These are phyloP conservation scores for Pseudotriccus pelzelni DNA, from an alignment of 2,797 vertebrate species.

Conservation along the genomic window DNA sequence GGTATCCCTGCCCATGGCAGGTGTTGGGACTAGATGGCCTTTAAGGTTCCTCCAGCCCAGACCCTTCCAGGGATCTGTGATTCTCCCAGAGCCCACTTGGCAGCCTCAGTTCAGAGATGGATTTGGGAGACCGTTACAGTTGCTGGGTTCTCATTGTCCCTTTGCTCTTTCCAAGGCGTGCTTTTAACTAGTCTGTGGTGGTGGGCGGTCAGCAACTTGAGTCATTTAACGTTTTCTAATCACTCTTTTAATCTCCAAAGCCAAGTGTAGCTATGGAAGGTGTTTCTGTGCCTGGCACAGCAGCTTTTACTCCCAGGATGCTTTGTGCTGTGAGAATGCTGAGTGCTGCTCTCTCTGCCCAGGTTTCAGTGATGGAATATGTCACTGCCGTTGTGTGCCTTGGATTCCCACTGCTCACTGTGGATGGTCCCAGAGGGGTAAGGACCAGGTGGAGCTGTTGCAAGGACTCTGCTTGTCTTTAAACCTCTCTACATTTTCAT, in stretches of 20 bases:
- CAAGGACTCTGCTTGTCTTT: background rate
- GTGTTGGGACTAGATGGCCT: background rate
- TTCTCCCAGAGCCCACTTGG: background rate
- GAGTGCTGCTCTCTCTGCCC: background rate
- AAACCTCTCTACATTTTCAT: background rate
- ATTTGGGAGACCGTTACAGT: background rate
- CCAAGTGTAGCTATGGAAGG: background rate
- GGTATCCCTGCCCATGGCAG: background rate
- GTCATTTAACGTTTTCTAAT: background rate
- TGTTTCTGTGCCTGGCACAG: background rate
- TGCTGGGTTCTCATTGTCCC: background rate
- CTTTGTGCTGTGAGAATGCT: background rate
- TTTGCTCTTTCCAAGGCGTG: background rate
- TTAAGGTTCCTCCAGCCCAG: background rate
- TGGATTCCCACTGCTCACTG: constrained; percentile 91
- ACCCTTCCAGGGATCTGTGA: background rate
- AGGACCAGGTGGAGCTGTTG: constrained; percentile 11
- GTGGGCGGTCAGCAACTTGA: background rate
- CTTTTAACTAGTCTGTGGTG: background rate
- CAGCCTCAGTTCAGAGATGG: background rate
- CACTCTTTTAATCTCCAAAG: background rate
- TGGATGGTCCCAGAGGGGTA: constrained; percentile 94
- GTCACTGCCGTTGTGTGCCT: constrained; percentile 95
- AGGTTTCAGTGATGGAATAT: constrained; percentile 98
- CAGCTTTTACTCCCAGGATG: rapidly evolving